Evolutionary conservation across 2,113 vertebrate species (phyloP).

Genomic region (Orientallactaga bullata): DNA sequence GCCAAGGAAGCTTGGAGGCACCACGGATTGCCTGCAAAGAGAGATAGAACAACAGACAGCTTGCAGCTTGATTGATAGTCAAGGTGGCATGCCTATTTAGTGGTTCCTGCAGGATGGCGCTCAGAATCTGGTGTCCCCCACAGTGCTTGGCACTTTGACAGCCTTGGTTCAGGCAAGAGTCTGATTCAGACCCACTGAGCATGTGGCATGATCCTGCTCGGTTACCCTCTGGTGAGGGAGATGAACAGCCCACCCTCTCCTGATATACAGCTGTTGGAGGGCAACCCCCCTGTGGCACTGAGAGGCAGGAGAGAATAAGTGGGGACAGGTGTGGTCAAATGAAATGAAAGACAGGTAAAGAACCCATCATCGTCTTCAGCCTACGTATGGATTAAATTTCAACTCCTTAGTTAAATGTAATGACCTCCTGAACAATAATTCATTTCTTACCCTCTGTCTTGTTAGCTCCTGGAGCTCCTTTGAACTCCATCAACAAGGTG

Average conservation of each 20-base stretch:
- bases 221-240: not conserved
- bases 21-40: constrained; percentile 45
- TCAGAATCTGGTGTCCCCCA: constrained; percentile 70
- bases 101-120: constrained; percentile 60
- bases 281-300: not conserved
- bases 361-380: not conserved
- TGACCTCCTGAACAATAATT: not conserved
- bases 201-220: constrained; percentile 50
- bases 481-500: constrained; percentile 31
- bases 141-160: constrained; percentile 65
- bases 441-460: constrained; percentile 18
- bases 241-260: not conserved
- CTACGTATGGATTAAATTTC: not conserved
- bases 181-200: constrained; percentile 55
- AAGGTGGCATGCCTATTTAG: constrained; percentile 73
- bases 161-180: constrained; percentile 67
- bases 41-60: not conserved
- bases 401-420: not conserved
- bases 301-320: not conserved
- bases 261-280: constrained; percentile 52
- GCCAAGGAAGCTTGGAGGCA: constrained; percentile 69
- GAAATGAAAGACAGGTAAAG: not conserved
- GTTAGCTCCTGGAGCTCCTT: not conserved
- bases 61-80: constrained; percentile 72
- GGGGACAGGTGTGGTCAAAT: not conserved